Evolutionary conservation across 2,888 invertebrate genomes (phyloP), one percentile per base, ranked within the genome.

Genomic region (Eupeodes latifasciatus): DNA sequence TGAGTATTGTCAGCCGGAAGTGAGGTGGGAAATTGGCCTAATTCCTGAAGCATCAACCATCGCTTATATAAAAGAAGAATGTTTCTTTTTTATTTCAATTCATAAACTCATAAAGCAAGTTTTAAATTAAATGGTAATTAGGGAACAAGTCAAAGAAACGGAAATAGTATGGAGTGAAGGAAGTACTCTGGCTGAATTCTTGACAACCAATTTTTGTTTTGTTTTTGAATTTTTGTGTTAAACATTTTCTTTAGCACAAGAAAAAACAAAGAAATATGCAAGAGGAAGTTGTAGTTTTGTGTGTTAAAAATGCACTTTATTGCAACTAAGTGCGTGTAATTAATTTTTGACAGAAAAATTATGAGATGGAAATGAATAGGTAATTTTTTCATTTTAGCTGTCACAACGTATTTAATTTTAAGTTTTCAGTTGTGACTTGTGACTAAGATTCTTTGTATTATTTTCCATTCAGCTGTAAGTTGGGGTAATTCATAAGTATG

Each of bases 21-120:
- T 55, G 72, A 81, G 66, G 55, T 69, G 49, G 74, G 81, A 78
- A 87, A 84, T 87, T 87, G 83, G 83, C 76, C 83, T 67, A 87
- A 87, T 76, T 87, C 76, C 40, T 61, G 12, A 49, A 72, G 77
- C 59, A 66, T 34, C 51, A 67, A 59, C 59, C 55, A 69, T 57
- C 62, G n/a, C 40, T 19, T 49, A 44, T 34, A 27, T 27, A 40
- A 9, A 9, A 40, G 47, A 16, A 14, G 57, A 66, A 27, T 36
- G 71, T 49, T 72, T 6, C 40, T 12, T 11, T 69, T 69, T 69
- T 69, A 40, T 69, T 51, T 34, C 53, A 53, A 16, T 9, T 66
- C 16, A 51, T 47, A 14, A 12, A 76, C 27, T 40, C 57, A 66
- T 66, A 81, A 67, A 76, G 76, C 14, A 62, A 69, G 76, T 62